Evolutionary conservation across 2,113 vertebrate species (phyloP).

Genomic region (Prolemur simus): DNA sequence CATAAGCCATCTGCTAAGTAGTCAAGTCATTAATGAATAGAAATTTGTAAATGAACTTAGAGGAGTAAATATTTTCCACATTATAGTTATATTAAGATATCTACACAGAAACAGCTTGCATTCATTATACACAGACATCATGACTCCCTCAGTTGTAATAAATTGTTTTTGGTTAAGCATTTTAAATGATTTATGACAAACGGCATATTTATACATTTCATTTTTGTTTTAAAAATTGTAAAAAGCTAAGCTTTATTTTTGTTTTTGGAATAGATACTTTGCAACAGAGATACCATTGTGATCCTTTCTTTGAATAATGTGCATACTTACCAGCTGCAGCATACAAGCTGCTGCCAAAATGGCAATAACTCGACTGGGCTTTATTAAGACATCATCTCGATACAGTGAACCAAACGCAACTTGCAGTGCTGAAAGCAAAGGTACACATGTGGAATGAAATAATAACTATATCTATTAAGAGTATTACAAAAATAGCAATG

Average conservation of each 20-base stretch:
- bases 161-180: constrained; percentile 26
- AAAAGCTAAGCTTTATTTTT: constrained; percentile 48
- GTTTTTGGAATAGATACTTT: not conserved
- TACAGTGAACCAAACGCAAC: constrained; percentile 98
- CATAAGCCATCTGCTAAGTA: constrained; percentile 21
- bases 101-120: not conserved
- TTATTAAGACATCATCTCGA: constrained; percentile 96
- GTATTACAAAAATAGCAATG: not conserved
- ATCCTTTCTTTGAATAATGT: not conserved
- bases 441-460: not conserved
- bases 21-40: not conserved
- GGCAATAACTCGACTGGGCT: constrained; percentile 94
- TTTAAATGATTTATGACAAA: constrained; percentile 42
- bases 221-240: constrained; percentile 43
- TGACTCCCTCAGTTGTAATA: not conserved
- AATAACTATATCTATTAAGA: not conserved
- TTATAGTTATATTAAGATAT: not conserved
- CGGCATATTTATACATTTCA: not conserved
- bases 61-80: not conserved
- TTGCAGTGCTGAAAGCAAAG: constrained; percentile 89
- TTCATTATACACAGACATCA: not conserved
- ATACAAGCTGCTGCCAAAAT: constrained; percentile 97
- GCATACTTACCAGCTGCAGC: constrained; percentile 94
- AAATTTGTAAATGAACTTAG: constrained; percentile 31
- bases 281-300: not conserved